phyloP scores from a whole-genome alignment of 1,140 invertebrate species.

The Pantala flavescens region DNA sequence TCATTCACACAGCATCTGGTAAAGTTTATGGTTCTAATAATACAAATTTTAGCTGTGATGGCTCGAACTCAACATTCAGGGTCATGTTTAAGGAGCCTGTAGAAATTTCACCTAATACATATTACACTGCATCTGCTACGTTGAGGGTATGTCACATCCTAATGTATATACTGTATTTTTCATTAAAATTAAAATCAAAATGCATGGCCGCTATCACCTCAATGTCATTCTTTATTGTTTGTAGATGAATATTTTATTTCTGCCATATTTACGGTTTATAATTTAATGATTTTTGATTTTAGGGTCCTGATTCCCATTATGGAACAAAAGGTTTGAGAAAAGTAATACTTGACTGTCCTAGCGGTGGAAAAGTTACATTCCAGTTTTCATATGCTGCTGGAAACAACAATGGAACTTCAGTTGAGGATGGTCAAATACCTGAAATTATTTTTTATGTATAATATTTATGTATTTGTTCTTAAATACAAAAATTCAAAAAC shows the following conservation, averaged over 20 bases:
- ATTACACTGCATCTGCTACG: slow-evolving; percentile 73
- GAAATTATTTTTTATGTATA: slow-evolving; percentile 66
- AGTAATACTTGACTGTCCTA: slow-evolving; percentile 62
- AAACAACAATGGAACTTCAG: slow-evolving; percentile 82
- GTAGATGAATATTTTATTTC: no score
- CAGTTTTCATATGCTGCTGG: slow-evolving; percentile 77
- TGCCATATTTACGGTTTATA: no score
- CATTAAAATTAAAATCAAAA: no score
- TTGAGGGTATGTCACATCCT: slow-evolving; percentile 59
- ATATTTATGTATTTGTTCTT: neutral
- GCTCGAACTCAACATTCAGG: slow-evolving; percentile 67
- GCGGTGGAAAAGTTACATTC: slow-evolving; percentile 64
- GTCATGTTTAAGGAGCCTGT: slow-evolving; percentile 86
- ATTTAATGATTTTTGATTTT: slow-evolving; percentile 26
- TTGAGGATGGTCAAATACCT: slow-evolving; percentile 84
- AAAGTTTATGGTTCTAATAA: slow-evolving; percentile 69
- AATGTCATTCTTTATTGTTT: no score
- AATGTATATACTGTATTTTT: no score
- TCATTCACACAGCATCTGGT: slow-evolving; percentile 64
- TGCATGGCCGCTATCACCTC: no score
- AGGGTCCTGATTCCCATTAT: slow-evolving; percentile 83
- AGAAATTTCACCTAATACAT: slow-evolving; percentile 67
- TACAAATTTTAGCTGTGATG: slow-evolving; percentile 69
- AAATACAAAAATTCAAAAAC: no score
- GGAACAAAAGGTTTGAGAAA: slow-evolving; percentile 71